Conservation (phyloP, 2,888 invertebrate genomes). For the Noctuana brunneofusca region DNA sequence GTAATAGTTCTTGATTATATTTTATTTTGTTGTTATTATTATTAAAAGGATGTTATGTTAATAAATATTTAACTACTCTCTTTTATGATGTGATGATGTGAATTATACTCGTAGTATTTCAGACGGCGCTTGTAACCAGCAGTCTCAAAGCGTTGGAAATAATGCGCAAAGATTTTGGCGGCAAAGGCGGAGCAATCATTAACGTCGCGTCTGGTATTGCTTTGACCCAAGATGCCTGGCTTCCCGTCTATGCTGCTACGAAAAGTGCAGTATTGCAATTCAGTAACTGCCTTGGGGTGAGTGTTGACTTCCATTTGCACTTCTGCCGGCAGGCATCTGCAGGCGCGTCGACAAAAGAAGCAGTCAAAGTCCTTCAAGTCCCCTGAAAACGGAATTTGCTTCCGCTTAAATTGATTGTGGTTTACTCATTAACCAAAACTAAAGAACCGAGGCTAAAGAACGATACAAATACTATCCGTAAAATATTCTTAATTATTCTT, state of each 20-base stretch:
- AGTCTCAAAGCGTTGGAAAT: slow-evolving; percentile 46
- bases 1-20: too few species aligned
- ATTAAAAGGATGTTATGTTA: too few species aligned
- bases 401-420: too few species aligned
- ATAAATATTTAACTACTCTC: too few species aligned
- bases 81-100: too few species aligned
- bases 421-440: too few species aligned
- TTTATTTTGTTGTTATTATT: too few species aligned
- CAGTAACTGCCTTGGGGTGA: slow-evolving; percentile 49
- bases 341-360: background rate
- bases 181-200: slow-evolving; percentile 47
- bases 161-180: slow-evolving; percentile 47
- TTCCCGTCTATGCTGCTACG: slow-evolving; percentile 43
- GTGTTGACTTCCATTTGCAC: slow-evolving; percentile 25
- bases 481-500: too few species aligned
- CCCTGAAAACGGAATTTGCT: too few species aligned
- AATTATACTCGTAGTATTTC: background rate
- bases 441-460: too few species aligned
- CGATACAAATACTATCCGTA: too few species aligned
- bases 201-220: background rate
- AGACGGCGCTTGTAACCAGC: slow-evolving; percentile 21
- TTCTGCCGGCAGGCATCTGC: too few species aligned
- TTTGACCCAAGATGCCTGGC: background rate
- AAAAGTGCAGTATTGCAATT: slow-evolving; percentile 53
- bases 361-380: background rate